Conservation (phyloP, 1,140 invertebrate species). For the Episyrphus balteatus region DNA sequence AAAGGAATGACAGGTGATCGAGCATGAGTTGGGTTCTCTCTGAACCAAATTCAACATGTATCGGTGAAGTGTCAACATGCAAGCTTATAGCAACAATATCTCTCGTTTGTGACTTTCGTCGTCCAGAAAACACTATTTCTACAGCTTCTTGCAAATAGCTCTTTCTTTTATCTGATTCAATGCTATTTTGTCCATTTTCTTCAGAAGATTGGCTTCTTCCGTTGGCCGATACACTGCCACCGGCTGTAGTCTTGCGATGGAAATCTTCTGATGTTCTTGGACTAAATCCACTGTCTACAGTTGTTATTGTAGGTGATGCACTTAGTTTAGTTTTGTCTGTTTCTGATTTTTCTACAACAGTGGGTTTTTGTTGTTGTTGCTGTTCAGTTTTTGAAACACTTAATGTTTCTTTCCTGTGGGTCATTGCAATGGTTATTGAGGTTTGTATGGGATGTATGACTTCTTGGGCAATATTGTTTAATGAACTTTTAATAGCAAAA, state of each 20-base stretch:
- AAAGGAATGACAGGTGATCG: background rate
- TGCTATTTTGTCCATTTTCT: constrained; percentile 7
- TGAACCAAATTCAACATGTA: constrained; percentile 37
- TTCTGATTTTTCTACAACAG: background rate
- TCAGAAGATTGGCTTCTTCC: background rate
- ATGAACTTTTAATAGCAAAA: constrained; percentile 11
- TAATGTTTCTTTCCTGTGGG: constrained; percentile 6
- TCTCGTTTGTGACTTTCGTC: background rate
- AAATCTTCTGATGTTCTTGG: too few species aligned
- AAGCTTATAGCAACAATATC: constrained; percentile 34
- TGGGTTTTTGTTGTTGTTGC: background rate
- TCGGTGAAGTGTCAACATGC: constrained; percentile 46
- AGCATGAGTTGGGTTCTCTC: constrained; percentile 12
- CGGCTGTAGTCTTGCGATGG: background rate
- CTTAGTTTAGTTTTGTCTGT: too few species aligned
- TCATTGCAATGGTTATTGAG: constrained; percentile 40
- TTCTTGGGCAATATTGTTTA: constrained; percentile 1
- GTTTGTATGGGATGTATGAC: constrained; percentile 41
- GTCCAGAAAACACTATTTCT: background rate
- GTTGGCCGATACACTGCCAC: background rate
- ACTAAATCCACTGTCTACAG: too few species aligned
- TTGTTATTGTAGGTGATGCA: too few species aligned
- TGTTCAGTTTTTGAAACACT: background rate
- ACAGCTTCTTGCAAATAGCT: background rate
- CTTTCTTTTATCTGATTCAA: background rate